Evolutionary conservation across 2,888 invertebrate species (phyloP), one percentile per base, ranked within the genome.

Genomic region (Melanostoma mellinum): DNA sequence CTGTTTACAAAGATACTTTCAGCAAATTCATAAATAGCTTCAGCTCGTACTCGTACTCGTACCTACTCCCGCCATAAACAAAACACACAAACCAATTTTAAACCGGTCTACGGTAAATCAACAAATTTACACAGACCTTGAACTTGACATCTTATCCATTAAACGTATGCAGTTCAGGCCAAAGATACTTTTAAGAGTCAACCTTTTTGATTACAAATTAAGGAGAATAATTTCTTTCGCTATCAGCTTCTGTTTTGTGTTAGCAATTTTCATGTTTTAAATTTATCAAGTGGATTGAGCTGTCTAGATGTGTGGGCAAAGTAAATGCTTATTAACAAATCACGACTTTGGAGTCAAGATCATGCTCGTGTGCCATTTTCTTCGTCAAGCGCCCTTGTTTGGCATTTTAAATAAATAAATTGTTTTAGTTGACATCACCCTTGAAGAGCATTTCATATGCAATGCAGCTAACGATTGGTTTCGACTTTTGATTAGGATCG

Each of bases 121-220:
- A 48, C 42, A 50, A 52, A 44, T 50, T n/a, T 9, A 36, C 30
- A 38, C 3, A 36, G 36, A 35, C 65, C 76, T 63, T 77, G 56
- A 77, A 77, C 76, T 77, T 77, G 55, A 10, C 63, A 77, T 56
- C 50, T 40, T 35, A 30, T 20, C 35, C 10, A 20, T 20, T 20
- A 20, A 20, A 20, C 20, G 20, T 20, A 20, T 20, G 20, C 20
- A 20, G 20, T 20, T 20, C 20, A 1, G 20, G 20, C 20, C 20
- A 20, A 20, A 20, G 20, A 20, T 9, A 44, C 33, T 33, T n/a
- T 55, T n/a, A 36, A 46, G 9, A 36, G 32, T 55, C 8, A 53
- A 8, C 4, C 3, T 10, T 10, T 42, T 6, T 52, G 65, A 10
- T n/a, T 40, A 33, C 4, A 33, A 42, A 53, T 3, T 33, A n/a